Base-by-base conservation (phyloP, 2,113 vertebrate species). In the Melospiza melodia region DNA sequence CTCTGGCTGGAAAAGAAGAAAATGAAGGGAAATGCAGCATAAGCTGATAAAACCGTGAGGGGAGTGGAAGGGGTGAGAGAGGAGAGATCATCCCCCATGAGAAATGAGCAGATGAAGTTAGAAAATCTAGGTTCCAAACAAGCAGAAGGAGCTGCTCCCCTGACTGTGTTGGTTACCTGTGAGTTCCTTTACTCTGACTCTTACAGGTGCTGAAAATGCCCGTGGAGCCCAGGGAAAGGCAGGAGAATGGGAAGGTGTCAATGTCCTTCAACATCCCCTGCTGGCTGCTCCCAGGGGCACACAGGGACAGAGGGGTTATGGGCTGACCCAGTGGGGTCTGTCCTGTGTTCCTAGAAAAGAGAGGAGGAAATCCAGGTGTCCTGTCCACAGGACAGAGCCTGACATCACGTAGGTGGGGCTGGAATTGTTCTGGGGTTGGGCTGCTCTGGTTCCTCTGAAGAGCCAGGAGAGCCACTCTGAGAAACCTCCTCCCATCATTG, bases 351-450 rank as follows among this genome's bases (percentile, higher is more conserved):
- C 39, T 33, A 43, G 43, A 25, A 66, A 54, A 71, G 27, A 4
- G 2, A 15, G 30, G 4, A 5, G 25, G 43, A 54, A 76, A 88
- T 12, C 6, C 68, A 63, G n/a, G 12, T 25, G 13, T 57, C 13
- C 21, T 62, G n/a, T 13, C 69, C 39, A 12, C 33, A 61, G 78
- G n/a, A 7, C 18, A 66, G 51, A 27, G 41, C 24, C 35, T 21
- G 12, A 2, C 55, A 31, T 15, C 24, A 0, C 3, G 0, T 1
- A 57, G 37, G 31, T 20, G 28, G 14, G 44, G 52, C 33, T 30
- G 15, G 65, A 65, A 28, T 6, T 31, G 15, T 27, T n/a, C 30
- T 49, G 79, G 43, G 4, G 0, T 79, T 66, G n/a, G 63, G 71
- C 48, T 75, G 37, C 35, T 46, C 51, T 69, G 71, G 52, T 15